A percentile compares a stretch with the other conserved stretches of the same genome.
phyloP scores from a whole-genome alignment of 2,113 vertebrate genomes.

The Ancistrus triradiatus region DNA sequence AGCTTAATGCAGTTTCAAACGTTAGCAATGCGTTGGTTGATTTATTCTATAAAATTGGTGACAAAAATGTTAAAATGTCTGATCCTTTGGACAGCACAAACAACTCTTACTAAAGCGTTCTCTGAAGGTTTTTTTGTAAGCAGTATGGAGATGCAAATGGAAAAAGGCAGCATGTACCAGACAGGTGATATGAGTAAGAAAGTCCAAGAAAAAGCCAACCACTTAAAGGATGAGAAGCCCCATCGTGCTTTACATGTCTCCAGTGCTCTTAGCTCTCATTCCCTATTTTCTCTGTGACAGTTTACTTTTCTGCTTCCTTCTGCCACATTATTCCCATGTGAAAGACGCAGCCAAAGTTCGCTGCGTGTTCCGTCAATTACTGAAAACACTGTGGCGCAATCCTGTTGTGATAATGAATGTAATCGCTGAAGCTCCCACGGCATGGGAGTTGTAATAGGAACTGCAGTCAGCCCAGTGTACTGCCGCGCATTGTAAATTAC shows the following conservation, averaged over 20 bases:
- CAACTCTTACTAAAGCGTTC: too few relatives aligned
- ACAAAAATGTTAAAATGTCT: too few relatives aligned
- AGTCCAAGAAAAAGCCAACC: slow-evolving; percentile 39
- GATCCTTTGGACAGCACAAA: too few relatives aligned
- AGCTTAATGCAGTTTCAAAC: too few relatives aligned
- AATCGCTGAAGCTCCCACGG: slow-evolving; percentile 50
- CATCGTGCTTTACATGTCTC: slow-evolving; percentile 48
- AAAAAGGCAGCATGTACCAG: slow-evolving; percentile 20
- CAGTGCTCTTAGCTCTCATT: slow-evolving; percentile 37
- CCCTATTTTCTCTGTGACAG: slow-evolving; percentile 42
- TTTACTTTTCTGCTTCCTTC: slow-evolving; percentile 27
- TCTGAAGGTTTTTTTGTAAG: too few relatives aligned
- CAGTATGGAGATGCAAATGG: too few relatives aligned
- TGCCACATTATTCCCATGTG: slow-evolving; percentile 49
- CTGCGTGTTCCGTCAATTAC: slow-evolving; percentile 52
- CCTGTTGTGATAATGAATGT: slow-evolving; percentile 54
- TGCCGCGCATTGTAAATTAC: slow-evolving; percentile 31
- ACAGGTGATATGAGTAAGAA: slow-evolving; percentile 43
- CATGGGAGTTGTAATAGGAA: slow-evolving; percentile 44
- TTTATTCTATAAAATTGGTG: too few relatives aligned
- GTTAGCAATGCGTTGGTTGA: too few relatives aligned
- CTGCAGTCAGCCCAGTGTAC: slow-evolving; percentile 28
- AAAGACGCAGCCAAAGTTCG: slow-evolving; percentile 57
- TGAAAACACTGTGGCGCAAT: slow-evolving; percentile 39
- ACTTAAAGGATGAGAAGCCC: slow-evolving; percentile 55